Conservation (phyloP, 1,140 invertebrate species). For the Ceratosolen fusciceps region DNA sequence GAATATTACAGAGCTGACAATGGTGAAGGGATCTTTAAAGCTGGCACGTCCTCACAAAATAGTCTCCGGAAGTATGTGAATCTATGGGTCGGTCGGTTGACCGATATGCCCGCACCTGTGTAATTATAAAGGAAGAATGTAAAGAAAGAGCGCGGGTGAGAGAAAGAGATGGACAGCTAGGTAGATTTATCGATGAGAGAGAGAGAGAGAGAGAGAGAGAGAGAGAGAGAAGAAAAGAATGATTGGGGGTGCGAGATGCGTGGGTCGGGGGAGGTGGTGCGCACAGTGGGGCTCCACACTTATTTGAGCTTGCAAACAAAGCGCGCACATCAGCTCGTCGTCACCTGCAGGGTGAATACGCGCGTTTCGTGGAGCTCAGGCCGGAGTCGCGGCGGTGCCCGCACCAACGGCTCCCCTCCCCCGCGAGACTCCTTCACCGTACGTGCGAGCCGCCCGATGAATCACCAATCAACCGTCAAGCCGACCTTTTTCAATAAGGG, state of each 20-base stretch:
- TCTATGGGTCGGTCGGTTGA: neutral
- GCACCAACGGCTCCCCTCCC: no score
- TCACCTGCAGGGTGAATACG: neutral
- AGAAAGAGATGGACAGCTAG: neutral
- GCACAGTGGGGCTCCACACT: neutral
- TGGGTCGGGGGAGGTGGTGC: neutral
- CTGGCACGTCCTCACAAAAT: neutral
- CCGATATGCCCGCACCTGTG: neutral
- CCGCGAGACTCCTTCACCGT: constrained; percentile 47
- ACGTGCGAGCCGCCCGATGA: constrained; percentile 50
- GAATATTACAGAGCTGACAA: no score
- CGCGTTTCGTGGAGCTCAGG: neutral
- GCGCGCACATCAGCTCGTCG: neutral
- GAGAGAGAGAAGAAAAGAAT: neutral
- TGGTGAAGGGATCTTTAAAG: neutral
- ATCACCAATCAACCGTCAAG: constrained; percentile 59
- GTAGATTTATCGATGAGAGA: neutral
- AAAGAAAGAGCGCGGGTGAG: no score
- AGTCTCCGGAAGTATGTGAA: neutral
- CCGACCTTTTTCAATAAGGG: constrained; percentile 50
- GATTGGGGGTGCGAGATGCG: neutral
- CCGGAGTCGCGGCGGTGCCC: neutral
- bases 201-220: neutral
- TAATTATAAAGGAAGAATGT: constrained; percentile 6
- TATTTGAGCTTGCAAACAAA: constrained; percentile 5